Conservation (phyloP, 2,113 vertebrate species). For the Hippocampus abdominalis region DNA sequence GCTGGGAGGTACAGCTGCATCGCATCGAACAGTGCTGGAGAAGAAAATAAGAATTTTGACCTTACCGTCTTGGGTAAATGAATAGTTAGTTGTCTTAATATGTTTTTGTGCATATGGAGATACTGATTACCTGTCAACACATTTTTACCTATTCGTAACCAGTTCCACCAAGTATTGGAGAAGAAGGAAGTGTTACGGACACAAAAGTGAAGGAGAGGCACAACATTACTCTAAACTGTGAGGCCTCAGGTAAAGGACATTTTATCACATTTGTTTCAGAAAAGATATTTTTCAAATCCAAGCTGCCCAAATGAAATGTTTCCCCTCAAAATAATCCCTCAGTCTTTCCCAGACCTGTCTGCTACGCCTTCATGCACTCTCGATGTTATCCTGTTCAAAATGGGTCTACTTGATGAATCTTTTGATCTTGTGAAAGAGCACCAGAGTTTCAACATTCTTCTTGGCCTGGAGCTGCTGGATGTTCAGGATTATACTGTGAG, state of each 20-base stretch:
- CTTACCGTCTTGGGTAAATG: slow-evolving; percentile 80
- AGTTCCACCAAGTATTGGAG: slow-evolving; percentile 85
- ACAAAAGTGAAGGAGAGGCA: slow-evolving; percentile 88
- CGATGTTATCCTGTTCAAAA: too few species aligned
- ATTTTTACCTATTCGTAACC: slow-evolving; percentile 29
- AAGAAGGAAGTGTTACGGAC: slow-evolving; percentile 78
- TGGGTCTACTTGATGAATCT: too few species aligned
- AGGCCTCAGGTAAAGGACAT: slow-evolving; percentile 81
- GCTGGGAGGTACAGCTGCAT: slow-evolving; percentile 85
- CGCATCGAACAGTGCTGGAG: slow-evolving; percentile 84
- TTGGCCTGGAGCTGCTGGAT: too few species aligned
- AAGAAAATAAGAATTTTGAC: slow-evolving; percentile 82
- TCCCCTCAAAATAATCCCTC: not conserved
- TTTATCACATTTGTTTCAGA: not conserved
- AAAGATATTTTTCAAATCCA: not conserved
- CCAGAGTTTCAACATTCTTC: too few species aligned
- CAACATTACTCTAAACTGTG: slow-evolving; percentile 80
- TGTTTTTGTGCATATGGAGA: not conserved
- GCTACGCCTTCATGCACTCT: too few species aligned
- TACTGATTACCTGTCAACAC: slow-evolving; percentile 9
- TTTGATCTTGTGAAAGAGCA: too few species aligned
- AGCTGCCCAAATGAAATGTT: not conserved
- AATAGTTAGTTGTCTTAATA: not conserved
- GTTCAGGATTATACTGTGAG: too few species aligned
- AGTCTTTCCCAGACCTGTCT: too few species aligned